Base-by-base conservation (phyloP, 2,113 vertebrate species). In the Pangasianodon hypophthalmus region DNA sequence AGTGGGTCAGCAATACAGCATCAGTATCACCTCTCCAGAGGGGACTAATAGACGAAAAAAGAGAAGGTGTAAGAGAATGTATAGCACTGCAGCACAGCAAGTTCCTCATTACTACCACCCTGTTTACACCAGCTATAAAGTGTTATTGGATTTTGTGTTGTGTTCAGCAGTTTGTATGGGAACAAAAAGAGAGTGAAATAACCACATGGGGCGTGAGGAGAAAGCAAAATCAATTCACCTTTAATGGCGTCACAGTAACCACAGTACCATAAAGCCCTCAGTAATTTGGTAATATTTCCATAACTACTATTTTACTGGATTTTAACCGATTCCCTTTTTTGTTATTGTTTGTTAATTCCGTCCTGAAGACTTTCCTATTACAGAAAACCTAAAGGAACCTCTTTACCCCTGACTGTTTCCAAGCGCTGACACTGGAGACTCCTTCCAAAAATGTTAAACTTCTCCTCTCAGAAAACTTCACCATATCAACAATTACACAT, bases 91-190 rank as follows among this genome's bases (percentile, higher is more conserved):
- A 84, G 16, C 80, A 90, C 83, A 60, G 85, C 16, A 14, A 19
- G 26, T 85, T 54, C 87, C 90, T 91, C 91, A 90, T 93, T 92
- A 92, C 86, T 32, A 88, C 71, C 89, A 90, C 21, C 88, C 81
- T 46, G 92, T 92, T 92, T 87, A 87, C 87, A 54, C 83, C 84
- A 84, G 90, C 90, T 84, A 89, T 92, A 93, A 92, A 91, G 90
- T 79, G 86, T 87, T 93, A 92, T 88, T 91, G 87, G 92, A 85
- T 91, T 92, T 91, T 91, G 87, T 89, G 91, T 88, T 87, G 86
- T 71, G 91, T 91, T 92, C 79, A 87, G 89, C 87, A 85, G 81
- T 94, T 94, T 93, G 80, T 67, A 84, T 48, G 52, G 88, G 18
- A 84, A 32, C 69, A 52, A 8, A 84, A 32, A 77, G 50, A 44